Percentiles rank a stretch among this genome's conserved stretches.
phyloP scores from a whole-genome alignment of 2,113 vertebrate genomes.

The Potamarius usumacintae region DNA sequence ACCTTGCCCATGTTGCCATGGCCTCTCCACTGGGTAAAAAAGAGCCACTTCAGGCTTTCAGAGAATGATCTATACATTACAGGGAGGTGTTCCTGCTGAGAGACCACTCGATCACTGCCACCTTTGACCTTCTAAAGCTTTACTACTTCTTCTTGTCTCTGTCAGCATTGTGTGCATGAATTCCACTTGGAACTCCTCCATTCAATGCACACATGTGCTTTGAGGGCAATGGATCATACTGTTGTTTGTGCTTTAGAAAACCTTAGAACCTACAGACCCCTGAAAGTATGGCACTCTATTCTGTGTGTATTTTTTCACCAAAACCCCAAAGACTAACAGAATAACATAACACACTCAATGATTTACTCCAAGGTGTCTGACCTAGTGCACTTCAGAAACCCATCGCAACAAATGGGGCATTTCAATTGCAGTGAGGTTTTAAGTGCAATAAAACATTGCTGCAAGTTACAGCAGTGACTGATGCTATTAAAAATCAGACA shows the following conservation, averaged over 20 bases:
- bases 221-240: slow-evolving; percentile 16
- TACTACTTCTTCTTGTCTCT: slow-evolving; percentile 51
- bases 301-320: slow-evolving; percentile 12
- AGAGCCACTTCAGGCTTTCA: slow-evolving; percentile 55
- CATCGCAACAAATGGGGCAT: slow-evolving; percentile 61
- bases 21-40: slow-evolving; percentile 48
- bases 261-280: slow-evolving; percentile 14
- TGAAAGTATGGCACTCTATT: slow-evolving; percentile 30
- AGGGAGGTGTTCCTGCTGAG: slow-evolving; percentile 56
- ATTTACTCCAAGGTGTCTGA: slow-evolving; percentile 60
- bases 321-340: slow-evolving; percentile 7
- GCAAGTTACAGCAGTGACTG: not conserved
- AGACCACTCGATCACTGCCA: slow-evolving; percentile 66
- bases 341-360: slow-evolving; percentile 4
- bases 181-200: slow-evolving; percentile 57
- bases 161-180: slow-evolving; percentile 53
- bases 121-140: slow-evolving; percentile 65
- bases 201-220: slow-evolving; percentile 34
- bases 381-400: slow-evolving; percentile 61
- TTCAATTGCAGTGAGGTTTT: slow-evolving; percentile 46
- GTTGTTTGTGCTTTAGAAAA: not conserved
- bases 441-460: not conserved
- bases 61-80: slow-evolving; percentile 62
- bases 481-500: not conserved
- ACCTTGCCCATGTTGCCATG: slow-evolving; percentile 51